Conservation (phyloP, 2,113 vertebrate species). For the Dromas ardeola region DNA sequence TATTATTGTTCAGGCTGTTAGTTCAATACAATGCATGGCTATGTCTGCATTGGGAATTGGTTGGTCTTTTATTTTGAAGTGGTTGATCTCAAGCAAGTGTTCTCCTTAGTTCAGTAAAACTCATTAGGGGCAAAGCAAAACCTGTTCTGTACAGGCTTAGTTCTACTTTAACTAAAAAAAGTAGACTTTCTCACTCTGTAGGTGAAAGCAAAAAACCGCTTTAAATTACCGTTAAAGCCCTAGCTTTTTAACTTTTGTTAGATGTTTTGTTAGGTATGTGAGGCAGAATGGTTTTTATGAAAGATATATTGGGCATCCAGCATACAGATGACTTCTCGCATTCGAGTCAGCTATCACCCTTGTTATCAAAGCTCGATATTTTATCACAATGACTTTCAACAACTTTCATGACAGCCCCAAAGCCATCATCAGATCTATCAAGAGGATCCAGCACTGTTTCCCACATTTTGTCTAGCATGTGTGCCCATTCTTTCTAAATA, state of each 20-base stretch:
- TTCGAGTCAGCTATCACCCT: not conserved
- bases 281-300: not conserved
- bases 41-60: rapidly evolving
- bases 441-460: not conserved
- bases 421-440: not conserved
- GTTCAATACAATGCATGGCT: not conserved
- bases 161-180: not conserved
- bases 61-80: not conserved
- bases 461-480: not conserved
- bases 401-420: not conserved
- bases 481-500: not conserved
- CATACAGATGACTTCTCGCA: rapidly evolving
- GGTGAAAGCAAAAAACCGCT: not conserved
- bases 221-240: not conserved
- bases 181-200: not conserved
- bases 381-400: not conserved
- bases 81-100: not conserved
- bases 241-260: not conserved
- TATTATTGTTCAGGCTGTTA: not conserved
- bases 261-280: not conserved
- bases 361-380: not conserved
- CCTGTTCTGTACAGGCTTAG: not conserved
- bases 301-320: not conserved
- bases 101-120: not conserved
- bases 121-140: not conserved